Evolutionary conservation across 2,797 vertebrate species (phyloP).

Genomic region (Rhincodon typus): DNA sequence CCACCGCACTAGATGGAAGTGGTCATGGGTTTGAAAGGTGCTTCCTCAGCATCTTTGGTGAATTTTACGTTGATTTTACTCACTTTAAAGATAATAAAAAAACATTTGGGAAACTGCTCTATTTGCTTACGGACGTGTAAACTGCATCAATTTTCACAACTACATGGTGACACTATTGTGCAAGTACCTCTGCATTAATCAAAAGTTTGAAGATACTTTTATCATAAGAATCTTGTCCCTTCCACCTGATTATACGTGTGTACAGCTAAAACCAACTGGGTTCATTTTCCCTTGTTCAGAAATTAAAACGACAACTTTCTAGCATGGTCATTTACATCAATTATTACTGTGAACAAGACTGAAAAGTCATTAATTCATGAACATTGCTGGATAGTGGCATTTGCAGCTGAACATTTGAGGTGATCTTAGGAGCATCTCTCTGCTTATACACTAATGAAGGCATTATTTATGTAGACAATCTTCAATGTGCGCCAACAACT

Average conservation of each 20-base stretch:
- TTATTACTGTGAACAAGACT: neutral
- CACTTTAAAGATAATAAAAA: neutral
- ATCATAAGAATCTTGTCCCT: neutral
- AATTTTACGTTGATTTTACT: neutral
- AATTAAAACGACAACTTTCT: neutral
- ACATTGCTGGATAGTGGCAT: neutral
- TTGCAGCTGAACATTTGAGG: neutral
- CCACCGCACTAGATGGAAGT: no score
- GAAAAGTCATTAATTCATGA: neutral
- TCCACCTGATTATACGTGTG: neutral
- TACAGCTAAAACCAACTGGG: neutral
- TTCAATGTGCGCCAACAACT: neutral
- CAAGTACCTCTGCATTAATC: neutral
- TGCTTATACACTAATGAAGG: neutral
- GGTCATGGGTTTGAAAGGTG: no score
- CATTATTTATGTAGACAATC: neutral
- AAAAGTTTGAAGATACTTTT: neutral
- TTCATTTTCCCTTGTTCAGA: neutral
- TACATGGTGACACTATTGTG: neutral
- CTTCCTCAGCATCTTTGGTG: no score
- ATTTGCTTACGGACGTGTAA: neutral
- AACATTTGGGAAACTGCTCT: neutral
- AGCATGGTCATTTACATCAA: neutral
- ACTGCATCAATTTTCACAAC: neutral
- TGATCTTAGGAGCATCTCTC: neutral